These are phyloP conservation scores for Sisyra terminalis DNA, from an alignment of 2,888 invertebrate genomes.

Conservation along the genomic window DNA sequence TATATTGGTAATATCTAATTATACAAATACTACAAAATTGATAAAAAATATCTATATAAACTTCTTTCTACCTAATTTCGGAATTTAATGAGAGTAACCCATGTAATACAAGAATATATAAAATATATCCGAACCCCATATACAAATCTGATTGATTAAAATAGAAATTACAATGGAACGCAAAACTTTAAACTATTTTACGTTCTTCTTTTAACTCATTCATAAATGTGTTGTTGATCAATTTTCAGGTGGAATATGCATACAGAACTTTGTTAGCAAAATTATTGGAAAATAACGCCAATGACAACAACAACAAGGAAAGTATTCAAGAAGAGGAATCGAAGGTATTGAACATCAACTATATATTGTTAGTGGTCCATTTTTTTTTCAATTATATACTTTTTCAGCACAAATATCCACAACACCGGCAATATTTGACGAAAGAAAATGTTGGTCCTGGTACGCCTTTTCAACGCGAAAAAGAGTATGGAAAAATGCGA, in stretches of 20 bases:
- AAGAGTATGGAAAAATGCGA: slow-evolving; percentile 52
- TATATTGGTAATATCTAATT: no score
- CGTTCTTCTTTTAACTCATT: no score
- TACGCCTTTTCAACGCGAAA: slow-evolving; percentile 59
- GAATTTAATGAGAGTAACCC: no score
- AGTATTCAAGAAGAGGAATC: slow-evolving; percentile 41
- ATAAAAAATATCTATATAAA: no score
- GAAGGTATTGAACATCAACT: slow-evolving; percentile 20
- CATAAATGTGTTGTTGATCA: no score
- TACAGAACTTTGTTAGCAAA: slow-evolving; percentile 30
- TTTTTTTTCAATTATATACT: slow-evolving; percentile 2
- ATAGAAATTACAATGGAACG: no score
- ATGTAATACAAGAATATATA: no score
- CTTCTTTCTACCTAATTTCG: no score
- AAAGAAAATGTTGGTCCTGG: slow-evolving; percentile 68
- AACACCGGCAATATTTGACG: slow-evolving; percentile 70
- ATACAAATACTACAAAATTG: no score
- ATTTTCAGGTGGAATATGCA: slow-evolving; percentile 45
- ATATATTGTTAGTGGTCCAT: neutral
- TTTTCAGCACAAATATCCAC: slow-evolving; percentile 64
- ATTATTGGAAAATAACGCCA: slow-evolving; percentile 38
- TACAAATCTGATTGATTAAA: no score
- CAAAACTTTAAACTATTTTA: no score
- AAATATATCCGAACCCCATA: no score
- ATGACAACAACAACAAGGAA: slow-evolving; percentile 19